Evolutionary conservation across 2,113 vertebrate species (phyloP).

Genomic region (Malaclemys terrapin): DNA sequence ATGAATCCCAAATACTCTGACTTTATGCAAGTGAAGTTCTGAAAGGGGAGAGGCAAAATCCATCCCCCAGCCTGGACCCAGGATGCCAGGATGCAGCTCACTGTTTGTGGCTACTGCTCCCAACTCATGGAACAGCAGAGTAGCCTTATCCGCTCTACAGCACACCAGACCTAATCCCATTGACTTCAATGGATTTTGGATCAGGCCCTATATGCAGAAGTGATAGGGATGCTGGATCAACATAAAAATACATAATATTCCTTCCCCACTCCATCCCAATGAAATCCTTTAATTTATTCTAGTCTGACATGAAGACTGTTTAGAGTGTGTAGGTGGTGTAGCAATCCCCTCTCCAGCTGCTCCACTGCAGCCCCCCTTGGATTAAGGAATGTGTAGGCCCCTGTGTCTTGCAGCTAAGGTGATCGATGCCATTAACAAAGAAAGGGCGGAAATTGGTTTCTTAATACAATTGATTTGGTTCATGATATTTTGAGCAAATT

Average conservation of each 20-base stretch:
- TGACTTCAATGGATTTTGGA: not conserved
- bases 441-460: not conserved
- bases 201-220: not conserved
- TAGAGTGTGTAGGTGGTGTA: not conserved
- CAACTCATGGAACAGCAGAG: not conserved
- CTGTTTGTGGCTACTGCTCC: slow-evolving; percentile 5
- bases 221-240: not conserved
- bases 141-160: not conserved
- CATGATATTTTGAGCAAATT: not conserved
- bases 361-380: not conserved
- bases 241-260: not conserved
- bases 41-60: not conserved
- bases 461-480: not conserved
- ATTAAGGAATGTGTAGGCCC: not conserved
- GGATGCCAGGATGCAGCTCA: not conserved
- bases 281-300: not conserved
- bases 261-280: not conserved
- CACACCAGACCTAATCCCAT: not conserved
- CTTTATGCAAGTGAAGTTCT: not conserved
- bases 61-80: not conserved
- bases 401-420: not conserved
- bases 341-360: not conserved
- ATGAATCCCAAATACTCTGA: not conserved
- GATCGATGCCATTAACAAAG: not conserved
- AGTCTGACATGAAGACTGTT: not conserved